Conservation (phyloP, 2,113 vertebrate species). For the Cettia cetti region DNA sequence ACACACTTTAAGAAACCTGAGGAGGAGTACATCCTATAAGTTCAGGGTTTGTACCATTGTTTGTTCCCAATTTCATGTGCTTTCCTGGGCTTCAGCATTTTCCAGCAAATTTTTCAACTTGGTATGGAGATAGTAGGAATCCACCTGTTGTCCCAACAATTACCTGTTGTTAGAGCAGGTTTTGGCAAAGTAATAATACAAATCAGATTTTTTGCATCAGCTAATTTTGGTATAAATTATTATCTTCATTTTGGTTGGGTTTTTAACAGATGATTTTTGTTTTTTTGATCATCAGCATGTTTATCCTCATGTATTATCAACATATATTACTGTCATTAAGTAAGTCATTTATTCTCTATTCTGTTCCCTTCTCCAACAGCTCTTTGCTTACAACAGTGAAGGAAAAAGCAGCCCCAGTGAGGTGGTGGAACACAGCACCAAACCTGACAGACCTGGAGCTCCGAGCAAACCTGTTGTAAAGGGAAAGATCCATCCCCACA, state of each 20-base stretch:
- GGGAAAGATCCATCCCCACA: slow-evolving; percentile 72
- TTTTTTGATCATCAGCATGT: background rate
- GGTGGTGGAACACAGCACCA: slow-evolving; percentile 75
- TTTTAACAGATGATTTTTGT: background rate
- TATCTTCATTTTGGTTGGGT: background rate
- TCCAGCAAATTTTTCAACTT: background rate
- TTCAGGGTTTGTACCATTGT: slow-evolving; percentile 73
- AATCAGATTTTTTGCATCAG: background rate
- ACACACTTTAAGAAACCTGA: slow-evolving; percentile 77
- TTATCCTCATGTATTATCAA: background rate
- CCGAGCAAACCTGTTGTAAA: slow-evolving; percentile 68
- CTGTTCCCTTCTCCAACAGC: slow-evolving; percentile 32
- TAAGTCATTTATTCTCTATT: background rate
- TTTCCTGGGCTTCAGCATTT: background rate
- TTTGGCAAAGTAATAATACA: background rate
- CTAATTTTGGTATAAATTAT: background rate
- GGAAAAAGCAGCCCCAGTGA: slow-evolving; percentile 76
- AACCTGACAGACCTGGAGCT: slow-evolving; percentile 75
- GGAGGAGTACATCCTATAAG: slow-evolving; percentile 77
- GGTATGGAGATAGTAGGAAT: background rate
- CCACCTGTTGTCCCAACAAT: background rate
- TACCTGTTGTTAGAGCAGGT: background rate
- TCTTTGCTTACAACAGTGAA: slow-evolving; percentile 77
- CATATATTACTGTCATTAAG: background rate
- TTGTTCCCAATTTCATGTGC: background rate